A percentile compares a stretch with the other conserved stretches of the same genome.
These are phyloP conservation scores for Megaustenia siamemsis DNA, from an alignment of 2,888 invertebrate genomes.

Conservation along the genomic window DNA sequence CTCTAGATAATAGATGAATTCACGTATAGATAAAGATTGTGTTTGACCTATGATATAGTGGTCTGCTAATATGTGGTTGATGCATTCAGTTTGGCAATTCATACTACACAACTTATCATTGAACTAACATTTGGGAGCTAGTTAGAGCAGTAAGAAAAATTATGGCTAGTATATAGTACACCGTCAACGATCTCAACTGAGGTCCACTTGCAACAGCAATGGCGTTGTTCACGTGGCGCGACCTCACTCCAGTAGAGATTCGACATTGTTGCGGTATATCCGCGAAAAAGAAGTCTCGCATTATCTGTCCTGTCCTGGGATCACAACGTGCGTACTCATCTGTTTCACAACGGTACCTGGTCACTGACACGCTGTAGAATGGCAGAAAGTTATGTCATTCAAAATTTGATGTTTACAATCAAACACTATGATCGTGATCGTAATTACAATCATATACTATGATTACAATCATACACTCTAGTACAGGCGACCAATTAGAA, in stretches of 20 bases:
- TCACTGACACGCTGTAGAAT: slow-evolving; percentile 52
- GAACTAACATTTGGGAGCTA: neutral
- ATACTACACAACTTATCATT: no score
- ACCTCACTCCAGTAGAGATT: slow-evolving; percentile 53
- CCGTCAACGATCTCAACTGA: neutral
- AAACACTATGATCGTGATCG: no score
- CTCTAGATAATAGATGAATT: no score
- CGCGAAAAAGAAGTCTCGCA: slow-evolving; percentile 61
- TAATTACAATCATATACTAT: no score
- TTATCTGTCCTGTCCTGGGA: slow-evolving; percentile 56
- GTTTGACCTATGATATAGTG: no score
- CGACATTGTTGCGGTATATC: slow-evolving; percentile 56
- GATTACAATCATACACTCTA: no score
- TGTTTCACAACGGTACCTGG: slow-evolving; percentile 61
- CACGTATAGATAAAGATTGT: no score
- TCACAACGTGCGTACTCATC: slow-evolving; percentile 58
- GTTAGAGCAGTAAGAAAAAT: neutral
- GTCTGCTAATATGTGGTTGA: no score
- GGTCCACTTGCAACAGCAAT: slow-evolving; percentile 24
- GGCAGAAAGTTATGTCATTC: neutral
- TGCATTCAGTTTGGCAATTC: no score
- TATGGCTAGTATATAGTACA: neutral
- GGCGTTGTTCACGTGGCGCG: slow-evolving; percentile 53
- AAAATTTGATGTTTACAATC: no score
- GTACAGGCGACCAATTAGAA: no score